A percentile compares a stretch with the other conserved stretches of the same genome.
Conservation (phyloP, 2,888 invertebrate genomes). For the Tholera decimalis region DNA sequence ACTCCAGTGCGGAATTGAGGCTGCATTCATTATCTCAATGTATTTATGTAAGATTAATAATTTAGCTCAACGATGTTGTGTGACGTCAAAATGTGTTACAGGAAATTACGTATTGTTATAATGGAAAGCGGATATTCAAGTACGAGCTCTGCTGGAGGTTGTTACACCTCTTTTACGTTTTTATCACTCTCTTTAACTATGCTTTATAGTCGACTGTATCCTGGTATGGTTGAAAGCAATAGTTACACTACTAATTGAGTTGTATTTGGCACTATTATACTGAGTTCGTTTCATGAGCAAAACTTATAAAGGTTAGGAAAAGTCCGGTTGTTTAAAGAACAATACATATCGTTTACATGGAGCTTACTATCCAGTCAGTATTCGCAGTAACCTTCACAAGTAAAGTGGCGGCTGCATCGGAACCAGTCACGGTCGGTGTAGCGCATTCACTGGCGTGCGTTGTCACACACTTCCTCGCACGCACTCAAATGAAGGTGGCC, state of each 20-base stretch:
- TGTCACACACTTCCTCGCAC: slow-evolving; percentile 61
- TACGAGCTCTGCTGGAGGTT: slow-evolving; percentile 40
- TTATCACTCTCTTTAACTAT: slow-evolving; percentile 13
- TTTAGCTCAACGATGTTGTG: slow-evolving; percentile 40
- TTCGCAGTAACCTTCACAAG: slow-evolving; percentile 58
- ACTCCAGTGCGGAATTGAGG: slow-evolving; percentile 72
- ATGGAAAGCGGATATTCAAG: slow-evolving; percentile 55
- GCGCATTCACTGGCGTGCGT: slow-evolving; percentile 43
- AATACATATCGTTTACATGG: slow-evolving; percentile 22
- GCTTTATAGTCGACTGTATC: slow-evolving; percentile 28
- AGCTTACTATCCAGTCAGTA: slow-evolving; percentile 42
- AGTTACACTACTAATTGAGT: neutral
- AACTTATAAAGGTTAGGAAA: slow-evolving; percentile 2
- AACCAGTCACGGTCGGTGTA: slow-evolving; percentile 56
- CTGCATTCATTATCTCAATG: slow-evolving; percentile 70
- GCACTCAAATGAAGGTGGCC: slow-evolving; percentile 59
- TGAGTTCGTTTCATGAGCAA: neutral
- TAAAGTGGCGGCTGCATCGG: slow-evolving; percentile 46
- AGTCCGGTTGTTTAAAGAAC: slow-evolving; percentile 24
- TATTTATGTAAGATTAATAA: slow-evolving; percentile 63
- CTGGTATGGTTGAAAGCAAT: slow-evolving; percentile 13
- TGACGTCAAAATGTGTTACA: slow-evolving; percentile 42
- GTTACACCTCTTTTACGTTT: slow-evolving; percentile 19
- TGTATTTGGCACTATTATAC: neutral
- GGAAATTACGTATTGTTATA: slow-evolving; percentile 61